Conservation (phyloP, 2,797 vertebrate species). For the Aplochiton taeniatus region DNA sequence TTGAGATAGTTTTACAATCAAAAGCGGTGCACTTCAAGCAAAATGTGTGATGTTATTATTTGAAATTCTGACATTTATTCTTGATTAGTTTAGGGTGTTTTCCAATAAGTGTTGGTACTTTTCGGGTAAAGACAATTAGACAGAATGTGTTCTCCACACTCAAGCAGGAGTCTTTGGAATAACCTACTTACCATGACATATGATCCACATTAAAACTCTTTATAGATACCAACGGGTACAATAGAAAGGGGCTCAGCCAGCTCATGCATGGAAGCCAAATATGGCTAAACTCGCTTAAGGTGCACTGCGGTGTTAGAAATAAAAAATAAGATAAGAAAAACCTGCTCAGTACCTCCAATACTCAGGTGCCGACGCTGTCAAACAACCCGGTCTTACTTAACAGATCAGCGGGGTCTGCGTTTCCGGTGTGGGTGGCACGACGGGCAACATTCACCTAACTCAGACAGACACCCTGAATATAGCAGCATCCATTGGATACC, state of each 20-base stretch:
- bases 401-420: too few relatives aligned
- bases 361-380: neutral
- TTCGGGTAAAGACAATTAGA: too few relatives aligned
- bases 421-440: conserved; percentile 11
- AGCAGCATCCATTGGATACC: neutral
- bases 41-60: too few relatives aligned
- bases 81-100: conserved; percentile 9
- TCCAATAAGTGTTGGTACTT: conserved; percentile 3
- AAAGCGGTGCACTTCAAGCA: too few relatives aligned
- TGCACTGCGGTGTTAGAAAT: conserved; percentile 45
- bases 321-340: conserved; percentile 32
- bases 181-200: conserved; percentile 38
- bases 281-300: conserved; percentile 18
- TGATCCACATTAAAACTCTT: conserved; percentile 54
- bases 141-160: too few relatives aligned
- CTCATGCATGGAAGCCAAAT: conserved; percentile 43
- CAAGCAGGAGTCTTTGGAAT: neutral
- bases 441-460: conserved; percentile 21
- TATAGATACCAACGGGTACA: conserved; percentile 41
- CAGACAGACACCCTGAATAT: conserved; percentile 40
- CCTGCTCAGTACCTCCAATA: conserved; percentile 4
- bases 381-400: neutral
- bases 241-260: conserved; percentile 31
- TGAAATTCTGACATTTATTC: too few relatives aligned
- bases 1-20: too few relatives aligned